Evolutionary conservation across 1,140 invertebrate species (phyloP).

Genomic region (Phymorhynchus buccinoides): DNA sequence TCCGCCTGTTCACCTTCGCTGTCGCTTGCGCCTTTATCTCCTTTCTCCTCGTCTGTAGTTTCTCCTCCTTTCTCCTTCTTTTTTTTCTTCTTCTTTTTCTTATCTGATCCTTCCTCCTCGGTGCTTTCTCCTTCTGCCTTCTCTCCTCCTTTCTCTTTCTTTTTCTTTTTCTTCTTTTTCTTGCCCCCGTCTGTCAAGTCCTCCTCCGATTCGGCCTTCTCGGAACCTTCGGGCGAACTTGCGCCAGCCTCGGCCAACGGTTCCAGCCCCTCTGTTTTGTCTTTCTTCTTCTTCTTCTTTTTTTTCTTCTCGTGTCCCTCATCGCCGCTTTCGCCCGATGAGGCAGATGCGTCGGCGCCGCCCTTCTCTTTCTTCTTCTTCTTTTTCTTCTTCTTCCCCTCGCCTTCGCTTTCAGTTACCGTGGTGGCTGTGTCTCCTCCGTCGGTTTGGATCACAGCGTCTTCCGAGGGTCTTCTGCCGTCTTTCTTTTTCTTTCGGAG

Average conservation of each 20-base stretch:
- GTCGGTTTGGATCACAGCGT: neutral
- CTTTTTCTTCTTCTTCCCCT: neutral
- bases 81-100: too few relatives aligned
- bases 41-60: neutral
- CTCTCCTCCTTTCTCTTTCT: neutral
- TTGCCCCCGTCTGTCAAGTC: conserved; percentile 12
- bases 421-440: neutral
- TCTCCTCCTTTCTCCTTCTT: neutral
- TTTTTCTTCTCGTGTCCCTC: too few relatives aligned
- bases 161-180: conserved; percentile 5
- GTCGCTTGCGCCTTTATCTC: conserved; percentile 14
- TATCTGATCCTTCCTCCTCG: too few relatives aligned
- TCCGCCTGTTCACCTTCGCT: conserved; percentile 1
- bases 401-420: too few relatives aligned
- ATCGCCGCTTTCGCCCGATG: too few relatives aligned
- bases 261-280: neutral
- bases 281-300: neutral
- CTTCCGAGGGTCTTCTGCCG: conserved; percentile 24
- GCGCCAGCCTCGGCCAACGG: neutral
- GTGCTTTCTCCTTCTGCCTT: neutral
- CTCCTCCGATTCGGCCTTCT: neutral
- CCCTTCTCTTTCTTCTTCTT: conserved; percentile 1
- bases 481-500: too few relatives aligned
- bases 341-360: too few relatives aligned
- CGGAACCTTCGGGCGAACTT: too few relatives aligned